Evolutionary conservation across 2,888 invertebrate species (phyloP).

Genomic region (Hypomecis atomaria): DNA sequence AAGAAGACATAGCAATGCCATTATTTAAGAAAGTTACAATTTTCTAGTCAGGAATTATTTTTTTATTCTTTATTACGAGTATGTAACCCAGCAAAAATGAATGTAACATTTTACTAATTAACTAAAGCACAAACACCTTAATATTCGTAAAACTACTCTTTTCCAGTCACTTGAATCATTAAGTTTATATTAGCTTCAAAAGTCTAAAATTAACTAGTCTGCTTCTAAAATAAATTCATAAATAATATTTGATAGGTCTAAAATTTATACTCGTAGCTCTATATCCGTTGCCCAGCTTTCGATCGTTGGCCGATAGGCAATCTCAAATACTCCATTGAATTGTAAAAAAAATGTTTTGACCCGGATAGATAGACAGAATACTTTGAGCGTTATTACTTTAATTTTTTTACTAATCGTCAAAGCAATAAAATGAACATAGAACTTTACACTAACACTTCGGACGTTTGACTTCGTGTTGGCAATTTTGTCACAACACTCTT

Average conservation of each 20-base stretch:
- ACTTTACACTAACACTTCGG: conserved; percentile 20
- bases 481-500: conserved; percentile 36
- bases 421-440: conserved; percentile 25
- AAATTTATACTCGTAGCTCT: conserved; percentile 45
- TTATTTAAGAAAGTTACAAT: no score
- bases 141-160: no score
- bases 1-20: conserved; percentile 20
- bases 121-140: no score
- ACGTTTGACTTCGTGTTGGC: conserved; percentile 39
- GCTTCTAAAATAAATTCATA: conserved; percentile 1
- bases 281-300: conserved; percentile 57
- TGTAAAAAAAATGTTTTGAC: conserved; percentile 56
- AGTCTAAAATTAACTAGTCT: no score
- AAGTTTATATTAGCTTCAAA: no score
- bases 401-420: conserved; percentile 24
- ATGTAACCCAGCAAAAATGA: no score
- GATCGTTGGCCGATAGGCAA: conserved; percentile 66
- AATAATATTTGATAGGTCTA: conserved; percentile 39
- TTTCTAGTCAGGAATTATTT: no score
- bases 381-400: conserved; percentile 25
- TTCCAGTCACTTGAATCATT: no score
- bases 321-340: conserved; percentile 66
- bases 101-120: no score
- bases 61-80: no score
- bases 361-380: conserved; percentile 56